Evolutionary conservation across 2,797 vertebrate genomes (phyloP).

Genomic region (Dryobates pubescens): DNA sequence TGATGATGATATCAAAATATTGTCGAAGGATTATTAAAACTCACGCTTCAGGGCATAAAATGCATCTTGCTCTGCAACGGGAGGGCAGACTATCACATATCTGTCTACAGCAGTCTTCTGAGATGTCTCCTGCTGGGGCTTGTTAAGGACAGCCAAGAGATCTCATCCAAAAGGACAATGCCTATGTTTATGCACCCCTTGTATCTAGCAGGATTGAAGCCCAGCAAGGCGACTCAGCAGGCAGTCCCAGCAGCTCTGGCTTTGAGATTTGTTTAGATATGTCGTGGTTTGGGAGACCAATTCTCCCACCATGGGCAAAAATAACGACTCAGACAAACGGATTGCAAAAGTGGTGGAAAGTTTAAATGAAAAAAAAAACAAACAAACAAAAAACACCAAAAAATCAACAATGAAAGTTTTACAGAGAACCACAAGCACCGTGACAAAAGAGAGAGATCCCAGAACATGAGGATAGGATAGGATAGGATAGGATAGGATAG

Average conservation of each 20-base stretch:
- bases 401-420: too few relatives aligned
- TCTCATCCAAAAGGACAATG: not conserved
- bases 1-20: constrained; percentile 11
- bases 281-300: too few relatives aligned
- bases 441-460: too few relatives aligned
- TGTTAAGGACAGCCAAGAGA: not conserved
- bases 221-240: rapidly evolving
- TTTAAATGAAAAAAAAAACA: too few relatives aligned
- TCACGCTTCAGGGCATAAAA: not conserved
- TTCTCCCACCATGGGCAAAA: too few relatives aligned
- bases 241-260: not conserved
- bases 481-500: too few relatives aligned
- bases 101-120: not conserved
- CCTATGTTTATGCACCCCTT: not conserved
- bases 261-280: not conserved
- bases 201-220: rapidly evolving
- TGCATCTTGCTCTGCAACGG: not conserved
- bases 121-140: not conserved
- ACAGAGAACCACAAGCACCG: too few relatives aligned
- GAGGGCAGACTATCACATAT: not conserved
- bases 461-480: too few relatives aligned
- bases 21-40: not conserved
- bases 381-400: too few relatives aligned
- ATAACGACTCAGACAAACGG: too few relatives aligned
- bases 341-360: too few relatives aligned